phyloP scores from a whole-genome alignment of 2,113 vertebrate species.

The Zosterops lateralis region DNA sequence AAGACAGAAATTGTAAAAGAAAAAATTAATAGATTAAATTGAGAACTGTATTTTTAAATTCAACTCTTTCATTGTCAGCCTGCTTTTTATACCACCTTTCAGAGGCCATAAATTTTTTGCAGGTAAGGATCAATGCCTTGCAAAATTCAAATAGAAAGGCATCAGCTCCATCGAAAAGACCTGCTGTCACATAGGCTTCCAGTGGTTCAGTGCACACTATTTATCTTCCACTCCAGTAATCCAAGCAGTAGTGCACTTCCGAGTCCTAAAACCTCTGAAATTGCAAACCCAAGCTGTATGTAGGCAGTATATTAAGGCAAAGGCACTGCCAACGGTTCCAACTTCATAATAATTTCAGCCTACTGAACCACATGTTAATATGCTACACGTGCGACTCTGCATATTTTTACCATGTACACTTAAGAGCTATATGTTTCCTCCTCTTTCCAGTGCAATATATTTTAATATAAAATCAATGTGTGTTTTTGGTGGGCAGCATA shows the following conservation, averaged over 20 bases:
- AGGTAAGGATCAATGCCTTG: neutral
- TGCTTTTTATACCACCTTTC: neutral
- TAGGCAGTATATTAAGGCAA: neutral
- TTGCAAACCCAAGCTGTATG: neutral
- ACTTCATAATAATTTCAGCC: neutral
- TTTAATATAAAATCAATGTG: slow-evolving; percentile 30
- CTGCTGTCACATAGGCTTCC: neutral
- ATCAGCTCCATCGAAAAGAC: neutral
- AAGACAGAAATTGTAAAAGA: neutral
- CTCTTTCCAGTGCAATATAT: neutral
- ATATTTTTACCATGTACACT: neutral
- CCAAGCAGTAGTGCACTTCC: neutral
- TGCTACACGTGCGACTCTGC: neutral
- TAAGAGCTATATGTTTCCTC: neutral
- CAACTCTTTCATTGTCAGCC: neutral
- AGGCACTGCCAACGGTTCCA: neutral
- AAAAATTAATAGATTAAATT: neutral
- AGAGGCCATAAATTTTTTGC: neutral
- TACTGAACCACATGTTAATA: slow-evolving; percentile 29
- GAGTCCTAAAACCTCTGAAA: neutral
- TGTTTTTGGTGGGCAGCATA: slow-evolving; percentile 2
- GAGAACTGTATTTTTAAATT: neutral
- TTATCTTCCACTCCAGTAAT: neutral
- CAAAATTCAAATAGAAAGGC: neutral
- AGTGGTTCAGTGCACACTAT: neutral